phyloP scores from a whole-genome alignment of 23 tunicate species.

The Halocynthia aurantium region DNA sequence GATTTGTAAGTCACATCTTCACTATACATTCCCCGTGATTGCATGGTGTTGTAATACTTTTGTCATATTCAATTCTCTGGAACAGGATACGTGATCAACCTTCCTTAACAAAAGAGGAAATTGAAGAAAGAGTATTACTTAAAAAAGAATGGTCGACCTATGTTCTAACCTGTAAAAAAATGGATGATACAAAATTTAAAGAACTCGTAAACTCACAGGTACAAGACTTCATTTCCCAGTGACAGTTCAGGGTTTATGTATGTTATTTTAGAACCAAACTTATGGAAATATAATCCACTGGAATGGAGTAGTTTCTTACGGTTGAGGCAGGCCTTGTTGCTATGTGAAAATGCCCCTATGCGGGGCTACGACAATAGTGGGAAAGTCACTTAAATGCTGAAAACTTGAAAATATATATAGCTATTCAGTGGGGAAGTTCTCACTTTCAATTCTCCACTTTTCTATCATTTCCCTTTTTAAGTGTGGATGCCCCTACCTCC shows the following conservation, averaged over 20 bases:
- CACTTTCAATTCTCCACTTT: background rate
- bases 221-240: background rate
- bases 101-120: conserved; percentile 15
- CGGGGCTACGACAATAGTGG: no score
- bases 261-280: background rate
- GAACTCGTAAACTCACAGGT: conserved; percentile 29
- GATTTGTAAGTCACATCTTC: no score
- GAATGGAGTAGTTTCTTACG: background rate
- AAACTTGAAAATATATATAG: no score
- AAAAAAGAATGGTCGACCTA: conserved; percentile 63
- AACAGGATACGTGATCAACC: background rate
- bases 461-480: no score
- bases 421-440: no score
- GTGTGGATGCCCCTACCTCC: no score
- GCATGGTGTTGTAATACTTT: no score
- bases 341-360: no score
- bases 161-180: conserved; percentile 2
- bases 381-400: no score
- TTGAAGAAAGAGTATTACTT: conserved; percentile 31
- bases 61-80: no score
- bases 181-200: conserved; percentile 8
- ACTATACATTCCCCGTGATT: no score
- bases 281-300: background rate
- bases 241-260: background rate
- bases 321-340: no score